Evolutionary conservation across 37 sponge, comb jelly and placozoan species (phyloP).

Genomic region (Theonella swinhoei): DNA sequence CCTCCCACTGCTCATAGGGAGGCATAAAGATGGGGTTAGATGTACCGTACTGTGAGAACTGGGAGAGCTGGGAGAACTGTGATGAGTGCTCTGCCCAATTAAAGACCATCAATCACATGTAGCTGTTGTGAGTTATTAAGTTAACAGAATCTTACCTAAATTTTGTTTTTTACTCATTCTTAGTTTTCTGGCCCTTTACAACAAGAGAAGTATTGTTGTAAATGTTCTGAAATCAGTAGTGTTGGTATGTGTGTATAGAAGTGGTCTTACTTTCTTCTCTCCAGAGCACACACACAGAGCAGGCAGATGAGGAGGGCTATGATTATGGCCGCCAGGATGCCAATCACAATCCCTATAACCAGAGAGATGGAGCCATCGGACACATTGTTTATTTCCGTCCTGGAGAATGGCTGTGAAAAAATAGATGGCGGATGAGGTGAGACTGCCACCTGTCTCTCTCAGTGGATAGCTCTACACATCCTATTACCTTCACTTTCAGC

Average conservation of each 20-base stretch:
- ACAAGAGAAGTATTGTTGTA: neutral
- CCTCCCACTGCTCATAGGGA: constrained; percentile 4
- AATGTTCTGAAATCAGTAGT: too few species aligned
- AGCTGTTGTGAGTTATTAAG: too few species aligned
- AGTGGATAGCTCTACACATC: too few species aligned
- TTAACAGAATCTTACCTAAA: constrained; percentile 1
- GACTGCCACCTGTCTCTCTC: too few species aligned
- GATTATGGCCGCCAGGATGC: constrained; percentile 1
- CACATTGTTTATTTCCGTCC: too few species aligned
- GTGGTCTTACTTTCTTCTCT: constrained; percentile 5
- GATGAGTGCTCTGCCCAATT: neutral
- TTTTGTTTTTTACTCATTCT: neutral
- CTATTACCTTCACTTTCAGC: too few species aligned
- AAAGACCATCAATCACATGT: too few species aligned
- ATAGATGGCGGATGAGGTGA: too few species aligned
- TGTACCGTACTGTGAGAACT: neutral
- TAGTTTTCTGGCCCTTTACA: neutral
- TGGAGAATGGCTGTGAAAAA: too few species aligned
- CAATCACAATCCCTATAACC: neutral
- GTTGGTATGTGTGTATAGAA: neutral
- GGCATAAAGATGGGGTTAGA: constrained; percentile 2
- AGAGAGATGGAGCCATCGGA: neutral
- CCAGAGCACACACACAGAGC: neutral
- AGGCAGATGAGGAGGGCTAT: constrained; percentile 4
- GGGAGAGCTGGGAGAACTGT: neutral